phyloP scores from a whole-genome alignment of 37 sponge, comb jelly and placozoan genomes.

The Haliclona indistincta region DNA sequence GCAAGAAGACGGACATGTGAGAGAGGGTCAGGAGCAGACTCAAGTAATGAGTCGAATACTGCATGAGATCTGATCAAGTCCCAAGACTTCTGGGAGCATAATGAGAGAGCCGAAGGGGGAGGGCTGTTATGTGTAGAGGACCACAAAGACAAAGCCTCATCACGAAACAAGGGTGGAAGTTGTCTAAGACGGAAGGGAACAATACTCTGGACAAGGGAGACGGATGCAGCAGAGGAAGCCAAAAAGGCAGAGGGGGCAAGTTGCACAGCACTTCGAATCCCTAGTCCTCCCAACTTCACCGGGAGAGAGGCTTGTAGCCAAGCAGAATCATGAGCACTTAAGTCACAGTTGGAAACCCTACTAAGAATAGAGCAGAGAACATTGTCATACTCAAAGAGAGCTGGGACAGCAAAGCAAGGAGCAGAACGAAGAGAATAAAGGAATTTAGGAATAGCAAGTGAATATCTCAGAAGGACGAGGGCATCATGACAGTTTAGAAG shows the following conservation, averaged over 20 bases:
- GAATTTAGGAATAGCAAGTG: conserved; percentile 48
- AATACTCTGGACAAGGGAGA: conserved; percentile 11
- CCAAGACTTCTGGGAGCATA: not conserved
- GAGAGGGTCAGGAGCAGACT: not conserved
- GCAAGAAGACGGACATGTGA: not conserved
- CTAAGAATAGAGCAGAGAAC: conserved; percentile 12
- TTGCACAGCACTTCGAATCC: conserved; percentile 28
- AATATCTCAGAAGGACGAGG: conserved; percentile 23
- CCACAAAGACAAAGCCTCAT: no score
- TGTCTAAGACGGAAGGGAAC: no score
- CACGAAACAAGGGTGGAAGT: no score
- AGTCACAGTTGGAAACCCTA: conserved; percentile 9
- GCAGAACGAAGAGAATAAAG: conserved; percentile 31
- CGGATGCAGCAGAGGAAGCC: conserved; percentile 44
- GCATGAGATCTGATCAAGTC: not conserved
- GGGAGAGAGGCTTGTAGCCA: conserved; percentile 51
- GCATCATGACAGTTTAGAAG: conserved; percentile 32
- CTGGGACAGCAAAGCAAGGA: conserved; percentile 17
- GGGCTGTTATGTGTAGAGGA: no score
- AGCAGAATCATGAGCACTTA: conserved; percentile 16
- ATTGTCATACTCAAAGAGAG: conserved; percentile 1
- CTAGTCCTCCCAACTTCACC: conserved; percentile 35
- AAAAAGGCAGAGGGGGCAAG: conserved; percentile 48
- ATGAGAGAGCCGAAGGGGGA: no score
- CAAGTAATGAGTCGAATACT: not conserved